Base-by-base conservation (phyloP, 2,888 invertebrate genomes). In the Empis stercorea region DNA sequence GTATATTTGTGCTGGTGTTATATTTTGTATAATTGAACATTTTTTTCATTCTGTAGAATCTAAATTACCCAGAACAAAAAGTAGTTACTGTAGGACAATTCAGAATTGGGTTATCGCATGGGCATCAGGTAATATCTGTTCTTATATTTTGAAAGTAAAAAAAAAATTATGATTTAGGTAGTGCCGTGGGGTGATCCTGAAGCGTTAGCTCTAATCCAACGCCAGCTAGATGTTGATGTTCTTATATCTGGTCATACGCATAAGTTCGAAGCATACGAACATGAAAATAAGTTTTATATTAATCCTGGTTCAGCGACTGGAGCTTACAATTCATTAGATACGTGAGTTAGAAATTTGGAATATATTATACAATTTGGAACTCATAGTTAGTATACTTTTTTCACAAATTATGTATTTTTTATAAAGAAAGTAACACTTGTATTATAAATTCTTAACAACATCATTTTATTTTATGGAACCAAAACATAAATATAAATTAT, bases 261-360 rank as follows among this genome's bases (percentile, higher is more conserved):
- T 70, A 87, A 91, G 60, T 97, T 97, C 71, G 94, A 95, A 63
- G 96, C 96, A 0, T 95, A 94, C 58, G 97, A 99, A 65, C 92
- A 95, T 72, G 96, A 96, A 64, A 95, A 92, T 63, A 94, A 95
- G 68, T 97, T 99, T 71, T 99, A 93, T 68, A 95, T 99, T 46
- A 99, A 99, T 71, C 99, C 99, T 5, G 99, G 99, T 10, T 95
- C 96, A 5, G 97, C 96, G 3, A 99, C 99, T 23, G 99, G 99
- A 11, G 95, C 99, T 6, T 99, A 93, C 61, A 92, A 87, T 73
- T 87, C 95, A 30, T 69, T 95, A 52, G 91, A 89, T 62, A 84
- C 84, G 85, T 94, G 76, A 74, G 76, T 53, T n/a, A n/a, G n/a
- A n/a, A n/a, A n/a, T 15, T 1, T 17, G 30, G 6, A 30, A 16